phyloP scores from a whole-genome alignment of 2,888 invertebrate genomes.

The Perdita meconis region DNA sequence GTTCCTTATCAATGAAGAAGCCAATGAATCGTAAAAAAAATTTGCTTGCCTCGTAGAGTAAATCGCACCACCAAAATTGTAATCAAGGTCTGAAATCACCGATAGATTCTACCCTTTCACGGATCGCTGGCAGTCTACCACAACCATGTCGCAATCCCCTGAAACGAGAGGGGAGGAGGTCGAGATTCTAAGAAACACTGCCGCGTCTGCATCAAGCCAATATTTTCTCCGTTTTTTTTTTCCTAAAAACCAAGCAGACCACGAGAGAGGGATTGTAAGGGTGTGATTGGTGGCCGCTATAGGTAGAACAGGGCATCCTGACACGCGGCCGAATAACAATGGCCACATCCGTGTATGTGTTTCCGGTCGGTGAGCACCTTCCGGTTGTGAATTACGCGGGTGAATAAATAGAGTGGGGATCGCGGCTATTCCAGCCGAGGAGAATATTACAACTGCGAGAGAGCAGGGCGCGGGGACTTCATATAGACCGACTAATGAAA shows the following conservation, averaged over 20 bases:
- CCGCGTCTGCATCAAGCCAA: constrained; percentile 8
- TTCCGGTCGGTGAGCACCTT: constrained; percentile 83
- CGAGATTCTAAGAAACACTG: constrained; percentile 1
- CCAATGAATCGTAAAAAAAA: too few species aligned
- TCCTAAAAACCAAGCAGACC: constrained; percentile 52
- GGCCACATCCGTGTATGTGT: constrained; percentile 80
- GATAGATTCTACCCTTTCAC: background rate
- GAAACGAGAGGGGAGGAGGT: too few species aligned
- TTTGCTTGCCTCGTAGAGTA: too few species aligned
- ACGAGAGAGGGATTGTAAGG: constrained; percentile 45
- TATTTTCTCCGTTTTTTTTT: constrained; percentile 25
- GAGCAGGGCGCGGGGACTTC: constrained; percentile 53
- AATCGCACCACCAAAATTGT: too few species aligned
- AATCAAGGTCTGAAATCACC: too few species aligned
- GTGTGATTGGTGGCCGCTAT: constrained; percentile 65
- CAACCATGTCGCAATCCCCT: too few species aligned
- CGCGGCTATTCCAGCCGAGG: constrained; percentile 59
- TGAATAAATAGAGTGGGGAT: constrained; percentile 81
- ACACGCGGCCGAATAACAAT: constrained; percentile 77
- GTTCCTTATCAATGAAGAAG: too few species aligned
- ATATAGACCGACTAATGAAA: constrained; percentile 81
- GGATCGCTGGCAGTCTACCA: background rate
- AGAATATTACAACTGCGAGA: constrained; percentile 68
- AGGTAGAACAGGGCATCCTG: constrained; percentile 58
- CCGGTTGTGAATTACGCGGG: constrained; percentile 83